Conservation (phyloP, 2,888 invertebrate genomes). For the Agapetus fuscipes region DNA sequence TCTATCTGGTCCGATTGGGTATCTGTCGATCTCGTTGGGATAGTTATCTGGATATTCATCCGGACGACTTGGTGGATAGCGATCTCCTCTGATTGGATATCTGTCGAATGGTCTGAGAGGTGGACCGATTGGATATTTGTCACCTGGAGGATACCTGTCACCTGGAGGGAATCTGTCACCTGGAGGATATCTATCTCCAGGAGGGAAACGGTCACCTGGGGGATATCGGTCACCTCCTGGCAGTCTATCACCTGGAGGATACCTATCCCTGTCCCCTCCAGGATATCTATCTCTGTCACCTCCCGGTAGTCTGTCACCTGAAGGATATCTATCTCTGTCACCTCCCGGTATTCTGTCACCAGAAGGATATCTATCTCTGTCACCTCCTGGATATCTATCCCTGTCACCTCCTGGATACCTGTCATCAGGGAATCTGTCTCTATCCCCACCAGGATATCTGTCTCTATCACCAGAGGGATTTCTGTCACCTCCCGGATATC, state of each 20-base stretch:
- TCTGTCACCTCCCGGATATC: slow-evolving; percentile 33
- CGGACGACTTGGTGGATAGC: slow-evolving; percentile 23
- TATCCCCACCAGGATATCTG: slow-evolving; percentile 32
- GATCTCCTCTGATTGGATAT: slow-evolving; percentile 31
- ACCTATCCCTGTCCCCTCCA: slow-evolving; percentile 25
- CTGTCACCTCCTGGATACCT: slow-evolving; percentile 26
- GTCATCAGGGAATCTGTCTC: slow-evolving; percentile 26
- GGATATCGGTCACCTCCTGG: slow-evolving; percentile 30
- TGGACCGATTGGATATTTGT: slow-evolving; percentile 15
- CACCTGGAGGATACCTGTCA: slow-evolving; percentile 27
- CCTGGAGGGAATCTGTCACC: slow-evolving; percentile 33
- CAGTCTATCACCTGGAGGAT: slow-evolving; percentile 31
- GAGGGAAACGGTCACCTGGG: slow-evolving; percentile 24
- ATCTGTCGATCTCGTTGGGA: slow-evolving; percentile 25
- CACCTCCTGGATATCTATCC: slow-evolving; percentile 16
- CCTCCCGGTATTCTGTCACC: slow-evolving; percentile 26
- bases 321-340: slow-evolving; percentile 25
- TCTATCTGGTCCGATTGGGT: slow-evolving; percentile 26
- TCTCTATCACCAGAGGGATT: slow-evolving; percentile 32
- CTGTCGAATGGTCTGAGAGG: slow-evolving; percentile 27
- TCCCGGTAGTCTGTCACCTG: slow-evolving; percentile 24
- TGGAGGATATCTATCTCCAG: slow-evolving; percentile 23
- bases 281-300: slow-evolving; percentile 25
- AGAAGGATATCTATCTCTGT: slow-evolving; percentile 34
- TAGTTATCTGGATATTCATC: slow-evolving; percentile 16